phyloP scores from a whole-genome alignment of 2,888 invertebrate genomes.

The Julus scandinavius region DNA sequence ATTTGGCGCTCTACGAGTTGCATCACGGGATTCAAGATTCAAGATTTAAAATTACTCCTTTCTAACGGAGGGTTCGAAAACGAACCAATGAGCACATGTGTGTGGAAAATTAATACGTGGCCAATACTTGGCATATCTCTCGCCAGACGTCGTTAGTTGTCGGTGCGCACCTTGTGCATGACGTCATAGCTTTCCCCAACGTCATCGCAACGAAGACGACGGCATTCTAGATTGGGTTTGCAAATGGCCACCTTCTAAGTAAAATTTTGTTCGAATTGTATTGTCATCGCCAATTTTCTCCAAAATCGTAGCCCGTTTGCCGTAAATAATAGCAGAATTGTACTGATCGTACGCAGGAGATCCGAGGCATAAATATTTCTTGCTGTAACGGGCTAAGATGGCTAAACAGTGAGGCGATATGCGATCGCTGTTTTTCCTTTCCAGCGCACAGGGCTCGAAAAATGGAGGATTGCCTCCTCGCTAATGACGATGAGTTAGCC shows the following conservation, averaged over 20 bases:
- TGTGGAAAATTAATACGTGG: not conserved
- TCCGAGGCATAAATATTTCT: slow-evolving; percentile 13
- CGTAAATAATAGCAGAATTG: slow-evolving; percentile 30
- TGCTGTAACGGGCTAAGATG: not conserved
- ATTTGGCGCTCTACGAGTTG: not conserved
- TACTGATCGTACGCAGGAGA: slow-evolving; percentile 10
- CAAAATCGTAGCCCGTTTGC: slow-evolving; percentile 11
- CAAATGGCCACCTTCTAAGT: slow-evolving; percentile 40
- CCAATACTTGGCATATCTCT: not conserved
- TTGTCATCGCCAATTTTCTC: not conserved
- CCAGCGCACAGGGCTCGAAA: not conserved
- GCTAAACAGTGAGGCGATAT: slow-evolving; percentile 22
- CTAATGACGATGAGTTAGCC: not conserved
- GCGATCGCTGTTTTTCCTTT: slow-evolving; percentile 33
- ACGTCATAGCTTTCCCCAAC: not conserved
- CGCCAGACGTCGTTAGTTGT: slow-evolving; percentile 7
- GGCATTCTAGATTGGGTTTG: not conserved
- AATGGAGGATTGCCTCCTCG: slow-evolving; percentile 49
- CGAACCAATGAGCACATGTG: too few species aligned
- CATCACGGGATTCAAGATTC: not conserved
- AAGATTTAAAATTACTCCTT: too few species aligned
- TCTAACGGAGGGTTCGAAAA: too few species aligned
- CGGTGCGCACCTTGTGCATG: not conserved
- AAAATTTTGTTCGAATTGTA: slow-evolving; percentile 14
- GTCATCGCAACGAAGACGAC: not conserved